These are phyloP conservation scores for Petrocephalus schoutedeni DNA, from an alignment of 2,797 vertebrate species.

Conservation along the genomic window DNA sequence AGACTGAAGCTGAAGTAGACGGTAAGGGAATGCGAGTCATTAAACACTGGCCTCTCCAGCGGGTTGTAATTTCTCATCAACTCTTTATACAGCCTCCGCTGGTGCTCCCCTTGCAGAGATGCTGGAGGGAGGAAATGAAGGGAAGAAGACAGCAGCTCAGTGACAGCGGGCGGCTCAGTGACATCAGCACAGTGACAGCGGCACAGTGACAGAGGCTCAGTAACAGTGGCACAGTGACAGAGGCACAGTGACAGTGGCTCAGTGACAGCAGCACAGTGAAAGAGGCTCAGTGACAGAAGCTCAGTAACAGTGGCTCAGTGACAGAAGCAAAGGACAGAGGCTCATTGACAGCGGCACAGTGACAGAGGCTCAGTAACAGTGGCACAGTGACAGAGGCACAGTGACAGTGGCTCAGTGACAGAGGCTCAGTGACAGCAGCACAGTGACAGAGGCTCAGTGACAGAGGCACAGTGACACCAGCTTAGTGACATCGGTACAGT, in stretches of 20 bases:
- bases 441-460: not conserved
- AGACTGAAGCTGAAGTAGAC: slow-evolving; percentile 60
- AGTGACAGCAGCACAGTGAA: too few species aligned
- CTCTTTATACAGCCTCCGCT: slow-evolving; percentile 52
- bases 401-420: too few species aligned
- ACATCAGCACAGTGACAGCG: too few species aligned
- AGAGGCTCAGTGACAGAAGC: too few species aligned
- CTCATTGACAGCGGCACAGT: too few species aligned
- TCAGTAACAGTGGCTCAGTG: not conserved
- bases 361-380: not conserved
- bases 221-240: too few species aligned
- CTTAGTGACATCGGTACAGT: not conserved
- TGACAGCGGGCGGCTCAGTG: too few species aligned
- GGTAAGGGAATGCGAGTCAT: slow-evolving; percentile 58
- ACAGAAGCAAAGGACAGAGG: not conserved
- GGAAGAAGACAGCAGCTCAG: not conserved
- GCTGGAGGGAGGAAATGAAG: slow-evolving; percentile 37
- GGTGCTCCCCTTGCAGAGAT: slow-evolving; percentile 57
- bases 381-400: not conserved
- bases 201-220: too few species aligned
- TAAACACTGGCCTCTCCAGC: slow-evolving; percentile 59
- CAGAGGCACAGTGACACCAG: too few species aligned
- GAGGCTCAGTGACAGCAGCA: not conserved
- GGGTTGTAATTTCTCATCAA: slow-evolving; percentile 57
- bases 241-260: too few species aligned